These are phyloP conservation scores for Ypsolopha sequella DNA, from an alignment of 2,888 invertebrate species.

Conservation along the genomic window DNA sequence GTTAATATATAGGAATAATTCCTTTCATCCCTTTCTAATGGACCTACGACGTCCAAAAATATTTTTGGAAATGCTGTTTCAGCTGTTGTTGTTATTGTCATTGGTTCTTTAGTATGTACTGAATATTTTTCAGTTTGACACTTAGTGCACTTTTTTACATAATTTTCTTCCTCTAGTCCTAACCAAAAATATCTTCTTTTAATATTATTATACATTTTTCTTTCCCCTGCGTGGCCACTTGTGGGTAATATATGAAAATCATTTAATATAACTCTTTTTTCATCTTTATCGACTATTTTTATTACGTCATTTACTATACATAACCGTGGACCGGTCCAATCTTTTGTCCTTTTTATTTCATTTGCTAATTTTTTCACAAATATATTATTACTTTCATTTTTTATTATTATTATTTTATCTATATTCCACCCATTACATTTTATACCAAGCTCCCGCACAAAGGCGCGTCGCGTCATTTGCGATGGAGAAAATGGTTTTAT, in stretches of 20 bases:
- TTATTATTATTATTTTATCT: too few relatives aligned
- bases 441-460: too few relatives aligned
- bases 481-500: too few relatives aligned
- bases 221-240: conserved; percentile 9
- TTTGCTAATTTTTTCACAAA: not conserved
- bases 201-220: conserved; percentile 9
- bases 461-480: too few relatives aligned
- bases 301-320: not conserved
- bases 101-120: conserved; percentile 7
- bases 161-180: conserved; percentile 8
- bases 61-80: conserved; percentile 11
- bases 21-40: conserved; percentile 10
- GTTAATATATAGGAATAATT: conserved; percentile 10
- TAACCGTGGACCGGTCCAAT: not conserved
- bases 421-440: too few relatives aligned
- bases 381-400: not conserved
- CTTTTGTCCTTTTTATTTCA: too few relatives aligned
- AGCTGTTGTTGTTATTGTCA: conserved; percentile 11
- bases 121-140: conserved; percentile 11
- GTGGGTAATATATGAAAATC: conserved; percentile 1
- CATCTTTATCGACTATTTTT: not conserved
- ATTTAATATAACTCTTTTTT: conserved; percentile 7
- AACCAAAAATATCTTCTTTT: conserved; percentile 11
- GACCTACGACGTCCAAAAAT: conserved; percentile 12
- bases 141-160: conserved; percentile 8